These are phyloP conservation scores for Boloria selene DNA, from an alignment of 2,888 invertebrate species.

Conservation along the genomic window DNA sequence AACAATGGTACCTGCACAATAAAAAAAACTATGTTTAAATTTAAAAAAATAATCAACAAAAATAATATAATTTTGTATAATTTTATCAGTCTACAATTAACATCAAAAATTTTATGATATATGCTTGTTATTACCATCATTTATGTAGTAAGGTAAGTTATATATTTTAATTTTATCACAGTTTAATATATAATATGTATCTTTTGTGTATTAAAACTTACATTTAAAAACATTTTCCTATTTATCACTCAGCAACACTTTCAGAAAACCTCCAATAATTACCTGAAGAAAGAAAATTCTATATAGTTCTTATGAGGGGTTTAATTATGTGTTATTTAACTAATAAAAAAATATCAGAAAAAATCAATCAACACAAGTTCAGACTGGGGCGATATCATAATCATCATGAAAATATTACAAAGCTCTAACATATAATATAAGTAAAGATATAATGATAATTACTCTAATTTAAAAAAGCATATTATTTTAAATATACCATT, in stretches of 20 bases:
- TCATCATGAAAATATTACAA: conserved; percentile 4
- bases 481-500: too few species aligned
- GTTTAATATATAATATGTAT: too few species aligned
- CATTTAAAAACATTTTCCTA: too few species aligned
- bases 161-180: too few species aligned
- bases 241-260: too few species aligned
- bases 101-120: conserved; percentile 34
- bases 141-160: not conserved
- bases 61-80: not conserved
- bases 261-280: not conserved
- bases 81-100: conserved; percentile 21
- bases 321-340: not conserved
- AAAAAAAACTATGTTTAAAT: not conserved
- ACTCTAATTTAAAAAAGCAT: too few species aligned
- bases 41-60: not conserved
- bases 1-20: not conserved
- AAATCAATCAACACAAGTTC: conserved; percentile 21
- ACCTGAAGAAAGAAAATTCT: not conserved
- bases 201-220: too few species aligned
- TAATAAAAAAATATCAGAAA: not conserved
- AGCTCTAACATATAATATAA: too few species aligned
- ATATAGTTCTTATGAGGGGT: too few species aligned
- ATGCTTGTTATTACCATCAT: conserved; percentile 35
- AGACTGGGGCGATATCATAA: conserved; percentile 25
- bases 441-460: too few species aligned